Evolutionary conservation across 1,140 invertebrate species (phyloP), one percentile per base, ranked within the genome.

Genomic region (Grapholita molesta): DNA sequence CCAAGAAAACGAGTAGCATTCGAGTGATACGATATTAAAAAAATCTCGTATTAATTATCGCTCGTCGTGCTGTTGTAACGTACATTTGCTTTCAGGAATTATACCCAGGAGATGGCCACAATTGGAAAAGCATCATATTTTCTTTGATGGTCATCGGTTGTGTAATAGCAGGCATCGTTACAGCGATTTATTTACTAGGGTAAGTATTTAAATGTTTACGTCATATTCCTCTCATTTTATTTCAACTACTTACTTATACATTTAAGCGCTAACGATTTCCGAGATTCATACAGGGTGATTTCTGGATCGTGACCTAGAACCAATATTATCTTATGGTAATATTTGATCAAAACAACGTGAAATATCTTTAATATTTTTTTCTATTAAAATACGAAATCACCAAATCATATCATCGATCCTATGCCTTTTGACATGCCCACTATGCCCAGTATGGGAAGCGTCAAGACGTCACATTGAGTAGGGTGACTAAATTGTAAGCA

Each of bases 81-180:
- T 57, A 57, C 1, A 12, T n/a, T 65, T 67, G 8, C 7, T 84
- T 86, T 68, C 92, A 96, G 95, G 95, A 96, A 90, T 93, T 96
- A 80, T 94, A 95, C 80, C 93, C 93, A 55, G 95, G 95, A 71
- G 96, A 96, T 89, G 96, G 96, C 68, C 95, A 97, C 92, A 97
- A 97, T 88, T 97, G 96, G 96, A 94, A 95, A 86, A 96, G 96
- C 86, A 96, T 97, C 84, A 94, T 97, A 78, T 96, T 97, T 83
- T 96, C 96, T 42, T 92, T 97, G 79, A 93, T 97, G 92, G 96
- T 97, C 79, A 97, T 97, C 91, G 94, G 95, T 83, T 94, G 96
- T 90, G 96, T 97, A 74, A 96, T 97, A 89, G 95, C 96, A 66
- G 96, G 96, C 42, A 96, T 97, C 77, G 95, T 96, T 73, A 96